phyloP scores from a whole-genome alignment of 2,888 invertebrate species.

The Pristionchus mayeri region DNA sequence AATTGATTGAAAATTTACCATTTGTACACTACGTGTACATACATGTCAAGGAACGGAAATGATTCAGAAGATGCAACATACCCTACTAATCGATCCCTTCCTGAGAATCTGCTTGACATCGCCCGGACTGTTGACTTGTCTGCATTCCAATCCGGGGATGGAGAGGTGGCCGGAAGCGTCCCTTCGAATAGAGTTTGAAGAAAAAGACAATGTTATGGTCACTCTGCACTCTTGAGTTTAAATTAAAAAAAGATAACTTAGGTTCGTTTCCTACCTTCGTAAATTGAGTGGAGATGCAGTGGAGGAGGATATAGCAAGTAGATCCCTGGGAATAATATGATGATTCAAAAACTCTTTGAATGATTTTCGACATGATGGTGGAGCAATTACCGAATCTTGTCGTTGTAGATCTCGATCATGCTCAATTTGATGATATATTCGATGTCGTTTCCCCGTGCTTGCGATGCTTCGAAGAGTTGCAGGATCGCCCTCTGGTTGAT shows the following conservation, averaged over 20 bases:
- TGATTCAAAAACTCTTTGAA: too few species aligned
- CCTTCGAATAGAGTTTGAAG: conserved; percentile 79
- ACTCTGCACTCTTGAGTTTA: too few species aligned
- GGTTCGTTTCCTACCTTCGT: too few species aligned
- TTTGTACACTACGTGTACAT: too few species aligned
- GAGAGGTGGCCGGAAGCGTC: conserved; percentile 78
- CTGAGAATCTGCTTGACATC: conserved; percentile 76
- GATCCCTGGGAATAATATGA: conserved; percentile 58
- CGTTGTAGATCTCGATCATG: conserved; percentile 80
- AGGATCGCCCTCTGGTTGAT: conserved; percentile 78
- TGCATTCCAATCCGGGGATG: conserved; percentile 76
- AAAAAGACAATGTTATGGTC: too few species aligned
- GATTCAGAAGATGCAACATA: not conserved
- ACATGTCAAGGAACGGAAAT: not conserved
- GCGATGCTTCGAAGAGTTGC: conserved; percentile 77
- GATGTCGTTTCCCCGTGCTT: conserved; percentile 77
- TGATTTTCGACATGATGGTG: not conserved
- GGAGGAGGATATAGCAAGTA: conserved; percentile 56
- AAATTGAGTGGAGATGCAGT: conserved; percentile 56
- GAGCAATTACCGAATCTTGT: conserved; percentile 75
- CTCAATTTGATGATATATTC: conserved; percentile 78
- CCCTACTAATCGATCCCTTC: conserved; percentile 76
- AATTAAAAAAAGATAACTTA: too few species aligned
- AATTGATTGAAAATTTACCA: too few species aligned
- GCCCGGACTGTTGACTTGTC: conserved; percentile 72